phyloP scores from a whole-genome alignment of 1,140 invertebrate species.

The Habropoda laboriosa region DNA sequence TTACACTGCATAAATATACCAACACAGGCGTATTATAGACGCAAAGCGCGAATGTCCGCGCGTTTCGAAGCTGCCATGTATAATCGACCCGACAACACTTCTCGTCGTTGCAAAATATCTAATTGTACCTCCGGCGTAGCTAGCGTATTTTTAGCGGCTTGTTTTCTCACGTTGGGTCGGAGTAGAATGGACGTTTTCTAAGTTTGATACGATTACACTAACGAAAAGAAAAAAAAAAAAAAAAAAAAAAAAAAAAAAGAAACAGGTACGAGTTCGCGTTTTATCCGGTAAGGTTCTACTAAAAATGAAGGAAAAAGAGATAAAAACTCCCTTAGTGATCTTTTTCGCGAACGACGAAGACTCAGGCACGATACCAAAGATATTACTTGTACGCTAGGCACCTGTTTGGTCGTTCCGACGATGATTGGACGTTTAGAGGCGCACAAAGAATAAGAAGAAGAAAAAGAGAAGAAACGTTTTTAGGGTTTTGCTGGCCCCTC shows the following conservation, averaged over 20 bases:
- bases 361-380: slow-evolving; percentile 82
- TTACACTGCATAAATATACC: not conserved
- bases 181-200: slow-evolving; percentile 38
- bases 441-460: slow-evolving; percentile 69
- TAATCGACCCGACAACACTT: slow-evolving; percentile 52
- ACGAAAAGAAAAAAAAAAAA: too few species aligned
- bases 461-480: not conserved
- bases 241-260: too few species aligned
- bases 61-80: slow-evolving; percentile 62
- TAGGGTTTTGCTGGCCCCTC: slow-evolving; percentile 62
- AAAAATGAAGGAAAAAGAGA: too few species aligned
- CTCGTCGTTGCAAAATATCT: slow-evolving; percentile 46
- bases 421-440: slow-evolving; percentile 74
- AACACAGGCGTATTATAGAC: not conserved
- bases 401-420: slow-evolving; percentile 75
- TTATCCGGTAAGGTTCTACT: slow-evolving; percentile 51
- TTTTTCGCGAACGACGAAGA: slow-evolving; percentile 69
- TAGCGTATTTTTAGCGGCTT: slow-evolving; percentile 54
- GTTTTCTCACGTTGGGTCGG: slow-evolving; percentile 37
- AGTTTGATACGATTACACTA: slow-evolving; percentile 57
- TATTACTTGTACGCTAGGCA: slow-evolving; percentile 74
- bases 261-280: slow-evolving; percentile 53
- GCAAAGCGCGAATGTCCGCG: slow-evolving; percentile 43
- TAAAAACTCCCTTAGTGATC: slow-evolving; percentile 49
- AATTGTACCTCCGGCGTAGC: slow-evolving; percentile 41